phyloP scores from a whole-genome alignment of 2,888 invertebrate species.

The Lacanobia oleracea region DNA sequence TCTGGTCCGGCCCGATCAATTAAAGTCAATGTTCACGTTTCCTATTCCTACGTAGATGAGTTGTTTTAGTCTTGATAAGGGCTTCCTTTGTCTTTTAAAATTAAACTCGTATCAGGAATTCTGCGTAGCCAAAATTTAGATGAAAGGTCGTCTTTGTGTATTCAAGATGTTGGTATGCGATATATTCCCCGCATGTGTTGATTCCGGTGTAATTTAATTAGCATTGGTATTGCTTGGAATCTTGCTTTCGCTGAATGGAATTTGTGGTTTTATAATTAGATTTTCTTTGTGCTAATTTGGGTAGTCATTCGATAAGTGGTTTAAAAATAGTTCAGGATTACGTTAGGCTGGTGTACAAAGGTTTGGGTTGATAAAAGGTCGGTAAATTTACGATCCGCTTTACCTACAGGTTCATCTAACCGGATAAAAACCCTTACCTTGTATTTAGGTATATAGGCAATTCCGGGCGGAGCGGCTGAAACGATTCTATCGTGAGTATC shows the following conservation, averaged over 20 bases:
- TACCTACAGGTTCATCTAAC: slow-evolving; percentile 26
- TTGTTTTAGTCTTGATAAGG: slow-evolving; percentile 16
- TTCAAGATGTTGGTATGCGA: slow-evolving; percentile 3
- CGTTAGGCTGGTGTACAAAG: neutral
- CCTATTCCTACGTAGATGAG: slow-evolving; percentile 27
- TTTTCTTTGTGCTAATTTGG: neutral
- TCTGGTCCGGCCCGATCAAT: slow-evolving; percentile 29
- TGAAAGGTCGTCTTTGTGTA: slow-evolving; percentile 3
- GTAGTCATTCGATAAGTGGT: neutral
- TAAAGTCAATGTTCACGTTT: slow-evolving; percentile 45
- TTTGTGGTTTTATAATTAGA: slow-evolving; percentile 12
- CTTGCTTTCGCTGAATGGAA: slow-evolving; percentile 5
- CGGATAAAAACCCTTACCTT: slow-evolving; percentile 20
- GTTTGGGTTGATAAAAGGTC: slow-evolving; percentile 29
- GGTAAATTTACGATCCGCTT: slow-evolving; percentile 26
- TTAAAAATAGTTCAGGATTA: slow-evolving; percentile 5
- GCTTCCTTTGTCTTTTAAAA: slow-evolving; percentile 34
- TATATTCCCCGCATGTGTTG: slow-evolving; percentile 11
- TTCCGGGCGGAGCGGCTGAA: neutral
- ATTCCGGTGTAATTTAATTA: slow-evolving; percentile 28
- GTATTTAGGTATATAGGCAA: slow-evolving; percentile 2
- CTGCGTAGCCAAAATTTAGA: neutral
- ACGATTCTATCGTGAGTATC: slow-evolving; percentile 8
- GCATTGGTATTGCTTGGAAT: slow-evolving; percentile 8
- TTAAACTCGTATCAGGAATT: slow-evolving; percentile 7